A percentile compares a stretch with the other conserved stretches of the same genome.
Conservation (phyloP, 2,113 vertebrate species). For the Paradoxurus hermaphroditus region DNA sequence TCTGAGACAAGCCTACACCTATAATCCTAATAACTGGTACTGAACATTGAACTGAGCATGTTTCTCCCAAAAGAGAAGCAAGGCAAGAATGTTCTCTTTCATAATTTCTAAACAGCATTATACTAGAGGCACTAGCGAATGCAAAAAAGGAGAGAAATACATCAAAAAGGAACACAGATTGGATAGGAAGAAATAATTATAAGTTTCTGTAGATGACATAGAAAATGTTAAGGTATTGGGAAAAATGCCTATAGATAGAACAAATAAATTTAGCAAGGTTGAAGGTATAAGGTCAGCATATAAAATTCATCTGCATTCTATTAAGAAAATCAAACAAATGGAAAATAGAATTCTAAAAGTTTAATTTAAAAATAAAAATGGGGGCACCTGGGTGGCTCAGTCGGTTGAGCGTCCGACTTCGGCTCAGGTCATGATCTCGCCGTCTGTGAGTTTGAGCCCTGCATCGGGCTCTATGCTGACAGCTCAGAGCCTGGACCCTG, state of each 20-base stretch:
- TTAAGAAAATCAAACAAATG: neutral
- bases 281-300: neutral
- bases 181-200: neutral
- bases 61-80: neutral
- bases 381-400: no score
- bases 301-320: neutral
- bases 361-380: neutral
- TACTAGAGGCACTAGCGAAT: neutral
- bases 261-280: neutral
- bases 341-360: neutral
- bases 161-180: neutral
- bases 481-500: no score
- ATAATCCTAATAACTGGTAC: neutral
- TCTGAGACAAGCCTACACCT: neutral
- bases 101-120: neutral
- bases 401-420: no score
- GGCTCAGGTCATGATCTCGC: no score
- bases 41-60: neutral
- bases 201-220: neutral
- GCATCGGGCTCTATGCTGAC: no score
- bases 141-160: neutral
- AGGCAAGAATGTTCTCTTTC: neutral
- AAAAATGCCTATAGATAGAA: neutral
- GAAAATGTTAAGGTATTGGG: neutral
- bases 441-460: no score